Evolutionary conservation across 2,797 vertebrate genomes (phyloP), one percentile per base, ranked within the genome.

Genomic region (Malurus leucopterus): DNA sequence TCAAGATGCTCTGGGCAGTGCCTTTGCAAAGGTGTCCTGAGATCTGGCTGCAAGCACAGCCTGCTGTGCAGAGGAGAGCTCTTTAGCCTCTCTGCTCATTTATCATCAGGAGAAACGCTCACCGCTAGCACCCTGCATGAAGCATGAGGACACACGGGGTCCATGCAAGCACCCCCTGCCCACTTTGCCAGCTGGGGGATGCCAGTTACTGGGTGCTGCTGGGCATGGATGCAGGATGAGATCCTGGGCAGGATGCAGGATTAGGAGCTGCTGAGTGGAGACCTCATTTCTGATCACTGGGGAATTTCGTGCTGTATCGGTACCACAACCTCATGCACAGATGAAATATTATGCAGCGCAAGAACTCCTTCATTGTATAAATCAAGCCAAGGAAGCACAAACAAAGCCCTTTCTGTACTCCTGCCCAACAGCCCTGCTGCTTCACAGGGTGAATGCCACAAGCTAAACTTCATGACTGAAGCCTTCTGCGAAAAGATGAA

Each of bases 351-450:
- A 78, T 29, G 67, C 4, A 0, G 54, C 3, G 32, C 24, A 20
- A 91, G 82, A 89, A 34, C 27, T 27, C 82, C 88, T 94, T 93
- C 92, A 41, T 88, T n/a, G 1, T 51, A 91, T 76, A 91, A 94
- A 86, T 88, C 88, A 79, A 88, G 65, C 34, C 8, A 27, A 81
- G 84, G 78, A 90, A 90, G 77, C 65, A 71, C 40, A 86, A 95
- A 92, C 86, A 94, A 89, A 90, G 77, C 67, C 70, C 81, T 92
- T 94, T 94, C 83, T 90, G 76, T 92, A 38, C 67, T 88, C 58
- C 32, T 91, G 84, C 87, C 53, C 68, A 38, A 63, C 27, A 55
- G 74, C 44, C 83, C 78, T 0, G 1, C 81, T 85, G 91, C 69
- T 85, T 89, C 27, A 4, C 76, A 70, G 85, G 79, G 72, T 59